Base-by-base conservation (phyloP, 2,888 invertebrate species). In the Nesidiocoris tenuis region DNA sequence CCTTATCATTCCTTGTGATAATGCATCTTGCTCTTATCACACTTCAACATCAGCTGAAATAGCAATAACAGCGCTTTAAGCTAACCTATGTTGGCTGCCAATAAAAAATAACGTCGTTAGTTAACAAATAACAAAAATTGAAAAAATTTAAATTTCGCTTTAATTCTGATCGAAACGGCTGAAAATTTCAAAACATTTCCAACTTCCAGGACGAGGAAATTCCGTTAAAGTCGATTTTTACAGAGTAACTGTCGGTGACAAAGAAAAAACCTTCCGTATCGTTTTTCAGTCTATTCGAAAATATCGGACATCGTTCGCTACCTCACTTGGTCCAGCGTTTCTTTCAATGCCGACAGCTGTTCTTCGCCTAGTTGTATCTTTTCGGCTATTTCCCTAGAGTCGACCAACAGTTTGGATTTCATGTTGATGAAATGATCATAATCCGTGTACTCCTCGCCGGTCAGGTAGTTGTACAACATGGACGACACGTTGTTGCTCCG, bases 351-450 rank as follows among this genome's bases (percentile, higher is more conserved):
- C 79, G 86, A 84, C 80, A 93, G 85, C 84, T 94, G 93, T 83
- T 93, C 93, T 83, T 93, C 91, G 75, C 92, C 91, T 79, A 91
- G 86, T 82, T 91, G 91, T 79, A 94, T 91, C 84, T 92, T 92
- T 83, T 94, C 93, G 80, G 90, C 88, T 80, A 94, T 89, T 82
- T 94, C 93, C 80, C 92, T 88, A 76, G 90, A 87, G 83, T 94
- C 93, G 83, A 94, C 90, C 81, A 92, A 90, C 79, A 94, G 85
- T 84, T 92, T 93, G 39, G 92, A 91, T 85, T 94, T 94, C 91
- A 92, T 93, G 83, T 91, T 91, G 81, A 94, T 90, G 84, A 92
- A 94, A 82, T 92, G 91, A 81, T 91, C 90, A 83, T 93, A 94
- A 82, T 93, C 92, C 57, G 90, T 89, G 82, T 89, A 90, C 82